phyloP scores from a whole-genome alignment of 1,140 invertebrate genomes.

The Ceratosolen solmsi region DNA sequence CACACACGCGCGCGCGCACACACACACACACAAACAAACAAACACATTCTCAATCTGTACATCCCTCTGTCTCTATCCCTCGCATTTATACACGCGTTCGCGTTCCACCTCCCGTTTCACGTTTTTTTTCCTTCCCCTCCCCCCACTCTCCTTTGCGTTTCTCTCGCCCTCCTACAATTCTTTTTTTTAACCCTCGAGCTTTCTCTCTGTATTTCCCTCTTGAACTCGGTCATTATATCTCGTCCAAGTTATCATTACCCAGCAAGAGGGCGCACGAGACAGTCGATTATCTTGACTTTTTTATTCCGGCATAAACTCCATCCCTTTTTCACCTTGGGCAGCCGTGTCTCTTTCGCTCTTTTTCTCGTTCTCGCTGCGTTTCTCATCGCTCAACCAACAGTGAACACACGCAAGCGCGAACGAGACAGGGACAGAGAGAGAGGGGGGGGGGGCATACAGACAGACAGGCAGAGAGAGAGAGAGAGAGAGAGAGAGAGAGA shows the following conservation, averaged over 20 bases:
- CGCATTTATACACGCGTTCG: background rate
- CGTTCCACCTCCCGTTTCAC: slow-evolving; percentile 25
- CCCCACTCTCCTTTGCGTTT: background rate
- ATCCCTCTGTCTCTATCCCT: slow-evolving; percentile 34
- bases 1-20: background rate
- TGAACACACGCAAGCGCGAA: background rate
- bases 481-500: slow-evolving; percentile 22
- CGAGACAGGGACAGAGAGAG: background rate
- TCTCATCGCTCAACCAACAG: background rate
- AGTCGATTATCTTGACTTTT: slow-evolving; percentile 63
- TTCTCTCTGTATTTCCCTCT: slow-evolving; percentile 50
- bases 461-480: slow-evolving; percentile 13
- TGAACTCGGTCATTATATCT: slow-evolving; percentile 66
- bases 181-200: slow-evolving; percentile 51
- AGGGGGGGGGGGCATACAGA: background rate
- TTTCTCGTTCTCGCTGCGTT: slow-evolving; percentile 41
- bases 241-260: slow-evolving; percentile 67
- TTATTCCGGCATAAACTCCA: slow-evolving; percentile 54
- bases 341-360: background rate
- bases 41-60: background rate
- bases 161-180: slow-evolving; percentile 38
- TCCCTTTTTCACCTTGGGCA: slow-evolving; percentile 16
- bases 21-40: too few species aligned
- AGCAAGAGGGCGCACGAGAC: slow-evolving; percentile 53
- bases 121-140: slow-evolving; percentile 23